Conservation (phyloP, 1,140 invertebrate species). For the Dreissena rostriformis region DNA sequence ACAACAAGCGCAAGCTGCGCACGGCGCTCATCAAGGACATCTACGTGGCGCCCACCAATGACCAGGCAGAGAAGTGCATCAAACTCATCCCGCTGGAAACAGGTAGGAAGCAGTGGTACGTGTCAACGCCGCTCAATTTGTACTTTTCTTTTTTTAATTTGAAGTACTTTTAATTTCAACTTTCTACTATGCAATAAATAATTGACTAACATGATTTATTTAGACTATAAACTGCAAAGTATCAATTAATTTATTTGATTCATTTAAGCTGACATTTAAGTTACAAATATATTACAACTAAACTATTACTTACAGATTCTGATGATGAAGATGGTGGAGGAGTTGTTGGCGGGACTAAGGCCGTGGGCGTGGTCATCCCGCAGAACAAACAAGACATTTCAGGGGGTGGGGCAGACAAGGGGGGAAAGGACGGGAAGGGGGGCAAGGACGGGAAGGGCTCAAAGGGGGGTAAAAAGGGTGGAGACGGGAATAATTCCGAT, state of each 20-base stretch:
- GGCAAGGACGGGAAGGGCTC: too few species aligned
- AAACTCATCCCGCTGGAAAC: slow-evolving; percentile 73
- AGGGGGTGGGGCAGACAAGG: slow-evolving; percentile 13
- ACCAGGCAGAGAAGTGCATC: slow-evolving; percentile 79
- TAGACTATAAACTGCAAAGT: too few species aligned
- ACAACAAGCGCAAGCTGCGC: slow-evolving; percentile 78
- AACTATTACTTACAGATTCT: slow-evolving; percentile 11
- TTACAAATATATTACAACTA: too few species aligned
- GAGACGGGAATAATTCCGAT: background rate
- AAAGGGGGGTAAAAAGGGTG: background rate
- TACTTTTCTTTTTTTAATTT: too few species aligned
- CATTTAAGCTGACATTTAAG: too few species aligned
- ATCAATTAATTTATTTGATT: too few species aligned
- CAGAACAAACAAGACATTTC: slow-evolving; percentile 37
- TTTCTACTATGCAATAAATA: background rate
- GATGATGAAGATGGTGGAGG: slow-evolving; percentile 46
- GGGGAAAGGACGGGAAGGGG: background rate
- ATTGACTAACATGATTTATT: too few species aligned
- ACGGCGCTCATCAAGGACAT: slow-evolving; percentile 80
- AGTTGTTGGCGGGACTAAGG: slow-evolving; percentile 10
- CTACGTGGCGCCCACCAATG: slow-evolving; percentile 78
- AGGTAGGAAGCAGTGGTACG: slow-evolving; percentile 78
- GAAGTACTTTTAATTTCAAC: too few species aligned
- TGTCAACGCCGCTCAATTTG: slow-evolving; percentile 21
- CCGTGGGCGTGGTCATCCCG: slow-evolving; percentile 19